Evolutionary conservation across 2,113 vertebrate genomes (phyloP).

Genomic region (Campylorhamphus procurvoides): DNA sequence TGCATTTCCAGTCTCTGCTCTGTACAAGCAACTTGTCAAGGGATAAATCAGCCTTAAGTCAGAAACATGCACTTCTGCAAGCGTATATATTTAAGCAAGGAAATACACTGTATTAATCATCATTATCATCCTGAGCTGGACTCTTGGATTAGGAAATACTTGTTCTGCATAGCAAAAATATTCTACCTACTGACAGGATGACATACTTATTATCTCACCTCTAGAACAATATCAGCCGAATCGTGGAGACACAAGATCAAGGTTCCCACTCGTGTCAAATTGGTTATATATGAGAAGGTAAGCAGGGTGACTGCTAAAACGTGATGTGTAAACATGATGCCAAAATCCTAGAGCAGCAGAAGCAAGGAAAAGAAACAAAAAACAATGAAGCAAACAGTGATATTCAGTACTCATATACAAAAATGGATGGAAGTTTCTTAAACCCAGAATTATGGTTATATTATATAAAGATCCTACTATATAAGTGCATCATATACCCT

Average conservation of each 20-base stretch:
- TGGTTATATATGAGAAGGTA: constrained; percentile 93
- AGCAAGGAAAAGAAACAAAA: neutral
- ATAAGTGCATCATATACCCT: neutral
- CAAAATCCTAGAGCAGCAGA: constrained; percentile 86
- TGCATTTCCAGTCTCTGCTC: neutral
- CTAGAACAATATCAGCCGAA: constrained; percentile 86
- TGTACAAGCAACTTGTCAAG: neutral
- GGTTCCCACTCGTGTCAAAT: constrained; percentile 92
- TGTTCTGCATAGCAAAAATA: neutral
- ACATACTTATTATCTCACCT: constrained; percentile 81
- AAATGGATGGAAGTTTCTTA: constrained; percentile 4
- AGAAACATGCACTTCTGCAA: neutral
- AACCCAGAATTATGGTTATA: neutral
- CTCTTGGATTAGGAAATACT: neutral
- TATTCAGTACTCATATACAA: neutral
- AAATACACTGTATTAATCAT: neutral
- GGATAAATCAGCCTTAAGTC: neutral
- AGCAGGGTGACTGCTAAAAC: constrained; percentile 86
- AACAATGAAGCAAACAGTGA: neutral
- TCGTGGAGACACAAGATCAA: constrained; percentile 94
- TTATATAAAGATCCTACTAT: neutral
- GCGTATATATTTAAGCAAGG: neutral
- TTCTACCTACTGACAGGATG: neutral
- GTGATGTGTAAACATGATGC: constrained; percentile 95
- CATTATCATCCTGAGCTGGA: neutral